Percentiles rank a stretch among this genome's conserved stretches.
phyloP scores from a whole-genome alignment of 2,888 invertebrate species.

The Machimus rusticus region DNA sequence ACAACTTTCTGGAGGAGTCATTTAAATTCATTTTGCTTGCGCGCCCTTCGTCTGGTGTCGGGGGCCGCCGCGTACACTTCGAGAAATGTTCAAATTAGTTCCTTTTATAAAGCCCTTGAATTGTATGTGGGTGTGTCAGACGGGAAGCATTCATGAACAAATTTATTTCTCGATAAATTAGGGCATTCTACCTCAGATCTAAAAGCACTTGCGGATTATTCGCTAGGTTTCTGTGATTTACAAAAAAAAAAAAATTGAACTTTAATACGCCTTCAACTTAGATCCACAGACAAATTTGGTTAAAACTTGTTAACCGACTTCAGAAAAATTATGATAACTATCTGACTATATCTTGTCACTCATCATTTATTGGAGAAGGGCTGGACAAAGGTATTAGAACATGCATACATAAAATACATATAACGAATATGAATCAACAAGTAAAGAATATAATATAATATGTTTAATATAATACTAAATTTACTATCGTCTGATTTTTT shows the following conservation, averaged over 20 bases:
- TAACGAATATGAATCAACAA: no score
- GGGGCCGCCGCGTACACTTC: not conserved
- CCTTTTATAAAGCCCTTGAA: not conserved
- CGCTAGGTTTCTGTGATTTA: not conserved
- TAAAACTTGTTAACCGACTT: not conserved
- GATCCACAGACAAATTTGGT: not conserved
- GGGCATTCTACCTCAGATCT: not conserved
- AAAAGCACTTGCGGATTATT: not conserved
- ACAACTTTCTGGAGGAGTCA: slow-evolving; percentile 3
- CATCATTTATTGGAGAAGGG: no score
- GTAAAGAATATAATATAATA: no score
- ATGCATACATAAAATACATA: no score
- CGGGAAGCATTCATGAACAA: not conserved
- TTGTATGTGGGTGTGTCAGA: not conserved
- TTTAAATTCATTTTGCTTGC: not conserved
- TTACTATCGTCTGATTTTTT: no score
- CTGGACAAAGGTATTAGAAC: no score
- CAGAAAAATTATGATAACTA: no score
- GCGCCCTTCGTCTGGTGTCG: not conserved
- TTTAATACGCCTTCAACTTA: not conserved
- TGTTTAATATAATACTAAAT: no score
- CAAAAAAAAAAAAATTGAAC: not conserved
- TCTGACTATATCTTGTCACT: no score
- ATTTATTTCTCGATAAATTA: not conserved
- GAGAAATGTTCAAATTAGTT: not conserved